phyloP scores from a whole-genome alignment of 2,113 vertebrate genomes.

The Spea bombifrons region DNA sequence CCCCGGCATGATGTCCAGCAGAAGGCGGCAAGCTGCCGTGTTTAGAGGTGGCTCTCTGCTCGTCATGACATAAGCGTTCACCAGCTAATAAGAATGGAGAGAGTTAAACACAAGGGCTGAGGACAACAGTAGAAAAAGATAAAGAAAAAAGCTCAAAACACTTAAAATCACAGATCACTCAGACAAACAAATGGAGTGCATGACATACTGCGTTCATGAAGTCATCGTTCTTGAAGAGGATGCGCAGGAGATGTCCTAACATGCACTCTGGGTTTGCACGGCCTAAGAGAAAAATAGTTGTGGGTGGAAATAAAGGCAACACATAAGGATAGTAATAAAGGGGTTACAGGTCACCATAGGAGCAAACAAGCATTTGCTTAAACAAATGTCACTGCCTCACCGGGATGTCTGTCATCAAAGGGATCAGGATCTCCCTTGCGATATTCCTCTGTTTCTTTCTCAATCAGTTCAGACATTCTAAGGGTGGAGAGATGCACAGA shows the following conservation, averaged over 20 bases:
- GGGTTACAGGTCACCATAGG: too few species aligned
- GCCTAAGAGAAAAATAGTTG: conserved; percentile 64
- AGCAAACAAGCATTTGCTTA: too few species aligned
- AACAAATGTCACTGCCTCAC: conserved; percentile 60
- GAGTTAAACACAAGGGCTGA: neutral
- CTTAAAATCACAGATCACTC: neutral
- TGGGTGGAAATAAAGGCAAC: neutral
- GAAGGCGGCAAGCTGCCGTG: conserved; percentile 88
- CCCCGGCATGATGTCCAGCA: conserved; percentile 97
- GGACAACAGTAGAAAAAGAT: neutral
- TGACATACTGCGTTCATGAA: conserved; percentile 95
- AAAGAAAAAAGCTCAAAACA: neutral
- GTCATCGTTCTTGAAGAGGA: conserved; percentile 98
- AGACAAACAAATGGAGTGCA: neutral
- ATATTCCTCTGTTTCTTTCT: conserved; percentile 96
- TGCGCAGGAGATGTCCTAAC: conserved; percentile 94
- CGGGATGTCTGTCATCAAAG: conserved; percentile 96
- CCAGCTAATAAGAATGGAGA: conserved; percentile 71
- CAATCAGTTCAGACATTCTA: conserved; percentile 96
- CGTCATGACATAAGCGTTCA: conserved; percentile 97
- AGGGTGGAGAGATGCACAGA: conserved; percentile 35
- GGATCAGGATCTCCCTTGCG: conserved; percentile 97
- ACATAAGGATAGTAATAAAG: too few species aligned
- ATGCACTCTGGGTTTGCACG: conserved; percentile 95
- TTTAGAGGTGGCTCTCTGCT: conserved; percentile 91